A percentile compares a stretch with the other conserved stretches of the same genome.
phyloP scores from a whole-genome alignment of 30 jellyfish, hydroid and myxozoan genomes.

The Chrysaora quinquecirrha region DNA sequence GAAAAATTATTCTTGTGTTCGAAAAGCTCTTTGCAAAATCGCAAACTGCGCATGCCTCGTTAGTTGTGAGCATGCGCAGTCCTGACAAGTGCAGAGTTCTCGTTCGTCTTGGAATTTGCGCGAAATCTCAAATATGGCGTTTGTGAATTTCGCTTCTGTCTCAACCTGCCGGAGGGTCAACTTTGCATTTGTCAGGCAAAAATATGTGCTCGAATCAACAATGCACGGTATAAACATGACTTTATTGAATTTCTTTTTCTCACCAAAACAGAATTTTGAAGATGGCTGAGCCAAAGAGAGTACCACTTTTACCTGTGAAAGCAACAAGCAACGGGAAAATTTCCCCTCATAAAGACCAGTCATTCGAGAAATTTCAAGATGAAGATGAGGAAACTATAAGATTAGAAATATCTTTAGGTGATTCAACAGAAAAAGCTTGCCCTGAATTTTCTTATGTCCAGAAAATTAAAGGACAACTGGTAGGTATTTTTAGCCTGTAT shows the following conservation, averaged over 20 bases:
- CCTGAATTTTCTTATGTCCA: conserved; percentile 72
- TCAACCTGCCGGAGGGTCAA: not conserved
- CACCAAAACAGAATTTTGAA: conserved; percentile 12
- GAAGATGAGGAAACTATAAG: conserved; percentile 36
- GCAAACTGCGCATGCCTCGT: conserved; percentile 85
- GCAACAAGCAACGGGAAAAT: conserved; percentile 17
- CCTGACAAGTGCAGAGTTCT: conserved; percentile 56
- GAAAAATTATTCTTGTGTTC: conserved; percentile 37
- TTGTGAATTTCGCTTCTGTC: not conserved
- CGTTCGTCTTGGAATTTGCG: not conserved
- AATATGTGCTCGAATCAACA: not conserved
- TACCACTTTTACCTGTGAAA: conserved; percentile 55
- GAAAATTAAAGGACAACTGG: conserved; percentile 37
- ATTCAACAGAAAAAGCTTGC: conserved; percentile 67
- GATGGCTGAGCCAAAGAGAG: conserved; percentile 82
- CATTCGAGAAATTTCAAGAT: not conserved
- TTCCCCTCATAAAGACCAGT: conserved; percentile 4
- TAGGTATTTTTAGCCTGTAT: too few species aligned
- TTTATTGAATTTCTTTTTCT: not conserved
- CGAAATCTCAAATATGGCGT: conserved; percentile 38
- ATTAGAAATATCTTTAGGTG: conserved; percentile 42
- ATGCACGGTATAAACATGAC: not conserved
- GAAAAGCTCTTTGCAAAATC: conserved; percentile 57
- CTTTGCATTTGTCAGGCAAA: not conserved
- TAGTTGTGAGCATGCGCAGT: conserved; percentile 89